These are phyloP conservation scores for Bacillus rossius DNA, from an alignment of 1,140 invertebrate species.

Conservation along the genomic window DNA sequence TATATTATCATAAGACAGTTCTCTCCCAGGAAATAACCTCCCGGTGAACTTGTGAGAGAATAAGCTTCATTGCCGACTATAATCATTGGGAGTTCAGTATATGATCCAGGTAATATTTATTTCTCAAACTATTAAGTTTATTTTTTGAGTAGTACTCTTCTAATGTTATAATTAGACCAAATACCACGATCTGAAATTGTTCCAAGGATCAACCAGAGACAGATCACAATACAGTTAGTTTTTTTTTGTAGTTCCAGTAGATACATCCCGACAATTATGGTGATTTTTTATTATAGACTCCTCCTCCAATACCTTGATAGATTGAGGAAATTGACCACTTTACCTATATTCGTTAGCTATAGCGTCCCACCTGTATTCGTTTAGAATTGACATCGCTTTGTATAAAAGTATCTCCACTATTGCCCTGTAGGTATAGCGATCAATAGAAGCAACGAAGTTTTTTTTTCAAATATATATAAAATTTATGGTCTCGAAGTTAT, in stretches of 20 bases:
- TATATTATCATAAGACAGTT: slow-evolving; percentile 24
- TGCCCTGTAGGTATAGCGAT: slow-evolving; percentile 4
- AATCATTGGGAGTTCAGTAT: slow-evolving; percentile 26
- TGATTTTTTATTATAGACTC: slow-evolving; percentile 36
- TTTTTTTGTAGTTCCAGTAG: slow-evolving; percentile 44
- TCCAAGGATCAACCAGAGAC: slow-evolving; percentile 36
- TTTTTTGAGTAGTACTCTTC: slow-evolving; percentile 22
- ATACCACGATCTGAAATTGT: slow-evolving; percentile 33
- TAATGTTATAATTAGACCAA: slow-evolving; percentile 25
- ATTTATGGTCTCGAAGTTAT: slow-evolving; percentile 16
- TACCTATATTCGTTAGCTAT: no score
- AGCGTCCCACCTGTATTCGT: slow-evolving; percentile 6
- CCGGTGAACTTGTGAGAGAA: slow-evolving; percentile 31
- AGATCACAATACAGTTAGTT: slow-evolving; percentile 41
- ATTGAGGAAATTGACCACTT: slow-evolving; percentile 13
- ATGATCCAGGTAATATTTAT: slow-evolving; percentile 21
- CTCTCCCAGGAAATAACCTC: slow-evolving; percentile 29
- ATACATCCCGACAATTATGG: slow-evolving; percentile 33
- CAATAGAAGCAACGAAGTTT: slow-evolving; percentile 10
- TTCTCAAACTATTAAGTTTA: slow-evolving; percentile 22
- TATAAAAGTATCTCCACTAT: slow-evolving; percentile 5
- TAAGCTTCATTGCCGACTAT: slow-evolving; percentile 43
- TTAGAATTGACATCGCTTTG: slow-evolving; percentile 7
- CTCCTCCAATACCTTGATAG: slow-evolving; percentile 28
- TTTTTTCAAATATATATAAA: slow-evolving; percentile 17